phyloP scores from a whole-genome alignment of 64 coral and sea anemone genomes.

The Pocillopora verrucosa region DNA sequence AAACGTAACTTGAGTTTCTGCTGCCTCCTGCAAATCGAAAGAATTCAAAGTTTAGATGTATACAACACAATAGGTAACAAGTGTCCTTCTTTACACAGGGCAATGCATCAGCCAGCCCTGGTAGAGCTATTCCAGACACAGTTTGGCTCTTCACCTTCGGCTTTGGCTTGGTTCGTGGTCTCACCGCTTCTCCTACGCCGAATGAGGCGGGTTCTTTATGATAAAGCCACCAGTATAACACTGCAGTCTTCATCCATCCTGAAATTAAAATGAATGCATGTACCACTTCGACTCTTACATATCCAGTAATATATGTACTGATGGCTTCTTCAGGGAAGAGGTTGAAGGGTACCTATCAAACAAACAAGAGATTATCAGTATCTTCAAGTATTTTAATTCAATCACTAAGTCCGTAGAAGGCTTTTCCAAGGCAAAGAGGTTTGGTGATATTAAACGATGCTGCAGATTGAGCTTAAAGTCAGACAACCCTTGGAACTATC shows the following conservation, averaged over 20 bases:
- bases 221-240: slow-evolving; percentile 7
- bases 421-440: background rate
- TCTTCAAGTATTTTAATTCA: background rate
- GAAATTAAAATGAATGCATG: background rate
- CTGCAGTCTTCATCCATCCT: background rate
- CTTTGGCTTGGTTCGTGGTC: slow-evolving; percentile 41
- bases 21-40: slow-evolving; percentile 6
- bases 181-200: slow-evolving; percentile 2
- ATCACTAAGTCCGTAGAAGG: background rate
- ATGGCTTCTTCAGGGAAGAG: background rate
- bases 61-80: too few relatives aligned
- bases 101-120: slow-evolving; percentile 42
- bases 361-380: background rate
- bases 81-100: too few relatives aligned
- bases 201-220: slow-evolving; percentile 12
- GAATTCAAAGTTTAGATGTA: too few relatives aligned
- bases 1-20: slow-evolving; percentile 30
- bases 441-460: background rate
- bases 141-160: slow-evolving; percentile 52
- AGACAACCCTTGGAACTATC: background rate
- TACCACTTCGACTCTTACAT: background rate
- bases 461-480: background rate
- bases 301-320: too few relatives aligned
- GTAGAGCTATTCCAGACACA: slow-evolving; percentile 43
- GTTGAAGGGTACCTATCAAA: too few relatives aligned